Base-by-base conservation (phyloP, 2,888 invertebrate species). In the Coenonympha arcania region DNA sequence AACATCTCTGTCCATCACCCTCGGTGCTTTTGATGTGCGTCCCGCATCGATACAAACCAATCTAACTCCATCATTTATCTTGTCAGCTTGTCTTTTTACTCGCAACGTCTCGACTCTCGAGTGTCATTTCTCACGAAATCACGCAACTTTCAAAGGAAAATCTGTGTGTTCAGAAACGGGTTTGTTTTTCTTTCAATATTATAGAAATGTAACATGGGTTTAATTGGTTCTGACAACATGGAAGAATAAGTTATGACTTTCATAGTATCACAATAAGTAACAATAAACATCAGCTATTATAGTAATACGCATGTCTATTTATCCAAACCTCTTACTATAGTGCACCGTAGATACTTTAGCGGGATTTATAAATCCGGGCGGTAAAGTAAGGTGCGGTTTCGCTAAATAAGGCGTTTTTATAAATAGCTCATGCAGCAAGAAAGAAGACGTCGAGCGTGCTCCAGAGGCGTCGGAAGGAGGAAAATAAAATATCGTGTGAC, bases 401-500 rank as follows among this genome's bases (percentile, higher is more conserved):
- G 75, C 79, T 77, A 76, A 76, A 81, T 79, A 78, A 76, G 77
- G 76, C 60, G 60, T 62, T 65, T 68, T 73, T 79, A 84, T 81
- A 81, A 83, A 83, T 85, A 84, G 65, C 67, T 64, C 68, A 63
- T 73, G 71, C 62, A 63, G 62, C 68, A 71, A 75, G 77, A 73
- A 76, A 74, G 69, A 68, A 68, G 73, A 72, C 73, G 74, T 74
- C 66, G 66, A 73, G 75, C 73, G 72, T 69, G 70, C 65, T 58
- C 56, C 64, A 62, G 63, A 65, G 61, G 72, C 65, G 65, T 57
- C 61, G 63, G 60, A 66, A 68, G 70, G 66, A 73, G 69, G 65
- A 73, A 76, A 77, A 80, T 75, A 79, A 83, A 76, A 78, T 75
- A 71, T 76, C 68, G 69, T 75, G 76, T 76, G 81, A 82, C 80